A percentile compares a stretch with the other conserved stretches of the same genome.
These are phyloP conservation scores for Bombus pyrosoma DNA, from an alignment of 1,140 invertebrate species.

Conservation along the genomic window DNA sequence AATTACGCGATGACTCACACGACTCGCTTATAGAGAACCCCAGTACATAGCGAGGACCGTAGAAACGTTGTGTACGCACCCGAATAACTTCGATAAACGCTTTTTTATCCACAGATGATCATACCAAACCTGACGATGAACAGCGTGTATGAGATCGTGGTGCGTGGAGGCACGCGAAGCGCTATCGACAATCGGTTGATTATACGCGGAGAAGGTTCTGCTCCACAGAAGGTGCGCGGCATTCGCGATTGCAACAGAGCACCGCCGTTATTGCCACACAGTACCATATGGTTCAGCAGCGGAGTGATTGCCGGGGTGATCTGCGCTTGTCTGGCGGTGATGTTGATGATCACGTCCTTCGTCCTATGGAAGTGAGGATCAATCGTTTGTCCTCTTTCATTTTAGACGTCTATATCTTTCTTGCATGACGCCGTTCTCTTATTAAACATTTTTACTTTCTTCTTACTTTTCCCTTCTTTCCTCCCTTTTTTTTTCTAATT, in stretches of 20 bases:
- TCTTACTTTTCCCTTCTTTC: neutral
- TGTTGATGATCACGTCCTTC: conserved; percentile 88
- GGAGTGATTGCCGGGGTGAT: conserved; percentile 89
- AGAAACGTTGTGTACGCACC: neutral
- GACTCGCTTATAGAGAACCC: neutral
- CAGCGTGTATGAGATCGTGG: conserved; percentile 89
- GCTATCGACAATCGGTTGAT: conserved; percentile 85
- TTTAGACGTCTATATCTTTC: neutral
- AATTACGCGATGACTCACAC: neutral
- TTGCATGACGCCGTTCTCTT: neutral
- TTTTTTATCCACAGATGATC: conserved; percentile 84
- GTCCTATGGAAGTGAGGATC: conserved; percentile 89
- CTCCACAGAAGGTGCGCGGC: conserved; percentile 85
- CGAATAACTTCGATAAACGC: neutral
- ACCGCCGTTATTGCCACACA: conserved; percentile 83
- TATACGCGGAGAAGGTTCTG: conserved; percentile 87
- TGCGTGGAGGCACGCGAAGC: conserved; percentile 88
- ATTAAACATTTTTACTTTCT: no score
- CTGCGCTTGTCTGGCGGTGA: conserved; percentile 88
- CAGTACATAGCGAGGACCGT: neutral
- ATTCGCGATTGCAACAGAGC: conserved; percentile 87
- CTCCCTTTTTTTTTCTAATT: no score
- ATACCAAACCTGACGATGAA: conserved; percentile 90
- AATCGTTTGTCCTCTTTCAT: neutral
- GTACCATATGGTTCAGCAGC: conserved; percentile 86